Conservation (phyloP, 2,888 invertebrate genomes). For the Drosophila rellima region DNA sequence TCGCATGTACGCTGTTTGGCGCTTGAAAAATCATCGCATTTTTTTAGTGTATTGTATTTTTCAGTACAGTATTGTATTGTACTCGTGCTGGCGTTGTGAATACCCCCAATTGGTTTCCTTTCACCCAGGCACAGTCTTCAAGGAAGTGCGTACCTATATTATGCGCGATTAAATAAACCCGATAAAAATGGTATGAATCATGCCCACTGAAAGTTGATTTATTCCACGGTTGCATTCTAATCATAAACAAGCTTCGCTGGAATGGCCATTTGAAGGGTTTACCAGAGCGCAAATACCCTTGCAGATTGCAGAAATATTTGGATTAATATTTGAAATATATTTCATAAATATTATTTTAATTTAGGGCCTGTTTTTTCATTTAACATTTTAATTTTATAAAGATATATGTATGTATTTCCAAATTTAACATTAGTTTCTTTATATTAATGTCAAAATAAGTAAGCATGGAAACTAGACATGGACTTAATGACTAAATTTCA, state of each 20-base stretch:
- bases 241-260: constrained; percentile 32
- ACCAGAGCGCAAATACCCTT: neutral
- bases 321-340: neutral
- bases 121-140: constrained; percentile 29
- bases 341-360: too few relatives aligned
- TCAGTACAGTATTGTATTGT: constrained; percentile 9
- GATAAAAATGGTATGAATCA: constrained; percentile 59
- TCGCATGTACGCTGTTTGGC: constrained; percentile 58
- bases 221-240: constrained; percentile 56
- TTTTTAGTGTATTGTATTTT: constrained; percentile 36
- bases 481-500: neutral
- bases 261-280: neutral
- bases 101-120: constrained; percentile 37
- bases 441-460: too few relatives aligned
- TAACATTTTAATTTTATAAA: too few relatives aligned
- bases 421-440: too few relatives aligned
- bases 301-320: neutral
- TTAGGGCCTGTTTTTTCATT: too few relatives aligned
- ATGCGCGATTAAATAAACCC: constrained; percentile 31
- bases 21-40: constrained; percentile 57
- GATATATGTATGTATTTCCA: too few relatives aligned
- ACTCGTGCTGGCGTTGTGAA: constrained; percentile 11
- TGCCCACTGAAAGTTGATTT: constrained; percentile 54
- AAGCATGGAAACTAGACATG: too few relatives aligned
- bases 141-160: constrained; percentile 46